Evolutionary conservation across 2,797 vertebrate species (phyloP), one percentile per base, ranked within the genome.

Genomic region (Ataeniobius toweri): DNA sequence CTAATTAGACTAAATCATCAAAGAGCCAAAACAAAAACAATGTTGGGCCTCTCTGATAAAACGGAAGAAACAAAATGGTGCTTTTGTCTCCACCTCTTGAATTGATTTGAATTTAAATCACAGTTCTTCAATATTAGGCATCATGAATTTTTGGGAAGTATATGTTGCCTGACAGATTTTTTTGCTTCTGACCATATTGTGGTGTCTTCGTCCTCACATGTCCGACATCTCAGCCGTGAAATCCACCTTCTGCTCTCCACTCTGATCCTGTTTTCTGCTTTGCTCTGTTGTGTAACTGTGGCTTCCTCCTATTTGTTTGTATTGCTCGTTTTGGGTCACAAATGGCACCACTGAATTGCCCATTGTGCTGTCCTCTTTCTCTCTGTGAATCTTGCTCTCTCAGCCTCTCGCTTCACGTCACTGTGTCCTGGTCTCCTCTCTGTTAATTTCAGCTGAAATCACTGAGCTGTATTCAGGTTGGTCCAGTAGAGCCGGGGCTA

Each of bases 251-350:
- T 75, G 70, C 76, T 28, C 6, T 56, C 20, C 14, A 36, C 56
- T 56, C 28, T 50, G 67, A 44, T 75, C 39, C 22, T 73, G 18
- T 24, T 7, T 74, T 58, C 71, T 39, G 56, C 65, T 76, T 24
- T 31, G 20, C 41, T 16, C 18, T 44, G 72, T 83, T 81, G 73
- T 80, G 70, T 81, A 61, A 78, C 79, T 1, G 51, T 75, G 69
- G n/a, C 71, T 75, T 83, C 71, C 6, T 78, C 70, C 73, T 70
- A 20, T 24, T 80, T 13, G 28, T 51, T 51, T 31, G 53, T 76
- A 74, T 69, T 53, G 63, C 56, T 75, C 5, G 2, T 18, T 80
- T 80, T 74, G 56, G 31, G 73, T 83, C 85, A 84, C 44, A 0
- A 77, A 78, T 13, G 0, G 36, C 75, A 3, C 55, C 1, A n/a